Evolutionary conservation across 2,113 vertebrate genomes (phyloP).

Genomic region (Sorex araneus): DNA sequence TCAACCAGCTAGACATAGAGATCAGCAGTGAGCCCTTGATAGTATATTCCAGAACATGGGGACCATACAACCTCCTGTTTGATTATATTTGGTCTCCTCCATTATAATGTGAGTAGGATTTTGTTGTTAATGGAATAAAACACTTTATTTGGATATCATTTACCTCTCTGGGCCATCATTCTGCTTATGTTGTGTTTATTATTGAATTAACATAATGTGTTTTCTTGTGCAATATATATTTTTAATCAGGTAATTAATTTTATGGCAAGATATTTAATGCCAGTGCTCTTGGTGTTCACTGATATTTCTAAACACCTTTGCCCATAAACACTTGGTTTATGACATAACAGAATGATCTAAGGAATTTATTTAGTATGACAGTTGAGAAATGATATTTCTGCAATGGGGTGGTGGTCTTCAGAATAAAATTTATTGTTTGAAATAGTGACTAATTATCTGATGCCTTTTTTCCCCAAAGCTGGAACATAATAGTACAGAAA

Average conservation of each 20-base stretch:
- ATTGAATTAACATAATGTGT: not conserved
- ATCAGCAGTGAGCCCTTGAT: not conserved
- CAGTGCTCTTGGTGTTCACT: conserved; percentile 20
- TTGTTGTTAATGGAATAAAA: conserved; percentile 50
- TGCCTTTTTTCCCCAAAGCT: not conserved
- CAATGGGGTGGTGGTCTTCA: not conserved
- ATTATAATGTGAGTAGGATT: not conserved
- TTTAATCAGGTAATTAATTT: conserved; percentile 58
- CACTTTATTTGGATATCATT: conserved; percentile 35
- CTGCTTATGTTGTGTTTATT: conserved; percentile 45
- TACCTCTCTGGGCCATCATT: not conserved
- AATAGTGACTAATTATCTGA: not conserved
- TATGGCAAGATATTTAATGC: conserved; percentile 42
- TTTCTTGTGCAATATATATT: not conserved
- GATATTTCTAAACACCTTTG: conserved; percentile 11
- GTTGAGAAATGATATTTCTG: conserved; percentile 1
- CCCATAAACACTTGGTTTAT: not conserved
- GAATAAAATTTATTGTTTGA: conserved; percentile 48
- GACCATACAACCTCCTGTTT: not conserved
- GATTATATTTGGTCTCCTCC: not conserved
- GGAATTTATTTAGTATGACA: conserved; percentile 13
- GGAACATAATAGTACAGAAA: not conserved
- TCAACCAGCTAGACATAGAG: not conserved
- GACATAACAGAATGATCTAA: conserved; percentile 6
- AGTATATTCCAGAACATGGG: not conserved